phyloP scores from a whole-genome alignment of 2,888 invertebrate species.

The Hipparchia semele region DNA sequence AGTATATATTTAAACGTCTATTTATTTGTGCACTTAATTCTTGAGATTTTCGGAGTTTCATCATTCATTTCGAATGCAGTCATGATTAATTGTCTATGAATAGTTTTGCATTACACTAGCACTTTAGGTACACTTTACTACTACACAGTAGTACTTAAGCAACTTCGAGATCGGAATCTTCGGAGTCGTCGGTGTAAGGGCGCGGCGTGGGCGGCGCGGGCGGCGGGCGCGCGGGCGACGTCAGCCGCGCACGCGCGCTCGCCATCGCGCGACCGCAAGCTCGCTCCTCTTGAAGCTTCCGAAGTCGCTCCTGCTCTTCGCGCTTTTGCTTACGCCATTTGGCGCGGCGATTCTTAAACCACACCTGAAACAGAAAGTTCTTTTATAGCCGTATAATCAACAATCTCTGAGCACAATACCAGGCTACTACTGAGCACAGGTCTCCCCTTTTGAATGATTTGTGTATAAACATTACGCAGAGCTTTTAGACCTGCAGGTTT shows the following conservation, averaged over 20 bases:
- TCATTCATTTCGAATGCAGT: not conserved
- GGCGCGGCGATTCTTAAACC: slow-evolving; percentile 98
- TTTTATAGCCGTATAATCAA: not conserved
- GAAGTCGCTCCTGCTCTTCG: slow-evolving; percentile 91
- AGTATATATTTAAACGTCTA: slow-evolving; percentile 5
- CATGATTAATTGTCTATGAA: not conserved
- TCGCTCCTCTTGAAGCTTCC: slow-evolving; percentile 92
- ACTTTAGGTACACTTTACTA: not conserved
- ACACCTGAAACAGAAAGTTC: slow-evolving; percentile 87
- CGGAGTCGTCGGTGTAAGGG: slow-evolving; percentile 85
- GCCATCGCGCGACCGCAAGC: slow-evolving; percentile 70
- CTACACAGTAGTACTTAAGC: slow-evolving; percentile 77
- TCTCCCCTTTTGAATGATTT: too few relatives aligned
- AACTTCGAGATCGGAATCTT: slow-evolving; percentile 91
- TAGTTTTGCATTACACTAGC: not conserved
- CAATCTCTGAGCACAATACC: too few relatives aligned
- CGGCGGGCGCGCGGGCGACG: slow-evolving; percentile 49
- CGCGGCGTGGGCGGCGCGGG: slow-evolving; percentile 63
- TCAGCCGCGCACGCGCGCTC: slow-evolving; percentile 65
- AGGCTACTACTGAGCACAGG: too few relatives aligned
- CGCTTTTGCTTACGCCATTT: slow-evolving; percentile 98
- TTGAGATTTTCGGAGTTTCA: not conserved
- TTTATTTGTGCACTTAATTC: slow-evolving; percentile 34
- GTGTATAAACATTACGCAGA: too few relatives aligned
- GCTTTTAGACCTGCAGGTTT: too few relatives aligned